Evolutionary conservation across 1,140 invertebrate genomes (phyloP).

Genomic region (Babylonia areolata): DNA sequence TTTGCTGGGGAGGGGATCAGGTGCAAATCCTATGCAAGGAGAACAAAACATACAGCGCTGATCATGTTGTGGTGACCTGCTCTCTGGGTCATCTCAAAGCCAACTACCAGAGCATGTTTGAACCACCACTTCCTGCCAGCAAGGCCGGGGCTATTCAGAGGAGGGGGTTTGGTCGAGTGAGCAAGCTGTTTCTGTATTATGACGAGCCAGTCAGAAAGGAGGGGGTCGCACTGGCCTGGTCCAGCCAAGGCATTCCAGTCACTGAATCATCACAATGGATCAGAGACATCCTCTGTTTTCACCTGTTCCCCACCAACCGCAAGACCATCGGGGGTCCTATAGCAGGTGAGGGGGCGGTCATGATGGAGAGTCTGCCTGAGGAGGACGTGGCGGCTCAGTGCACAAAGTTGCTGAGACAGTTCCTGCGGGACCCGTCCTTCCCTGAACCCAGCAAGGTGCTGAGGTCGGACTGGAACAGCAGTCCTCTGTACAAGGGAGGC

Average conservation of each 20-base stretch:
- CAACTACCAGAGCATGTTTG: conserved; percentile 77
- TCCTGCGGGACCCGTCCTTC: conserved; percentile 77
- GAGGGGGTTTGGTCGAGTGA: conserved; percentile 83
- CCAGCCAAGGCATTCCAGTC: conserved; percentile 79
- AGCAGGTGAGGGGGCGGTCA: conserved; percentile 82
- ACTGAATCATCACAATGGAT: conserved; percentile 77
- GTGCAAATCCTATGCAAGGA: conserved; percentile 65
- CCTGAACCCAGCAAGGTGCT: conserved; percentile 78
- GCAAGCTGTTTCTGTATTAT: conserved; percentile 86
- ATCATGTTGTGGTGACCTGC: conserved; percentile 82
- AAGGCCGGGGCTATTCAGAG: conserved; percentile 74
- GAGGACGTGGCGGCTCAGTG: conserved; percentile 83
- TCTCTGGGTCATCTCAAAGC: conserved; percentile 83
- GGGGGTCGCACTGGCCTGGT: conserved; percentile 84
- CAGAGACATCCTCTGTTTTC: conserved; percentile 82
- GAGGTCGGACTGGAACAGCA: conserved; percentile 87
- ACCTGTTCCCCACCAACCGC: conserved; percentile 81
- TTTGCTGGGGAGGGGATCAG: conserved; percentile 27
- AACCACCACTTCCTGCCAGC: conserved; percentile 78
- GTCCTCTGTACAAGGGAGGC: conserved; percentile 87
- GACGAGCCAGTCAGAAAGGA: conserved; percentile 80
- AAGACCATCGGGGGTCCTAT: conserved; percentile 84
- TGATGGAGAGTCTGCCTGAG: conserved; percentile 84
- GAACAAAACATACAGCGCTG: conserved; percentile 69
- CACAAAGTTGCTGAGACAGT: conserved; percentile 77